Base-by-base conservation (phyloP, 2,888 invertebrate genomes). In the Polymixis flavicincta region DNA sequence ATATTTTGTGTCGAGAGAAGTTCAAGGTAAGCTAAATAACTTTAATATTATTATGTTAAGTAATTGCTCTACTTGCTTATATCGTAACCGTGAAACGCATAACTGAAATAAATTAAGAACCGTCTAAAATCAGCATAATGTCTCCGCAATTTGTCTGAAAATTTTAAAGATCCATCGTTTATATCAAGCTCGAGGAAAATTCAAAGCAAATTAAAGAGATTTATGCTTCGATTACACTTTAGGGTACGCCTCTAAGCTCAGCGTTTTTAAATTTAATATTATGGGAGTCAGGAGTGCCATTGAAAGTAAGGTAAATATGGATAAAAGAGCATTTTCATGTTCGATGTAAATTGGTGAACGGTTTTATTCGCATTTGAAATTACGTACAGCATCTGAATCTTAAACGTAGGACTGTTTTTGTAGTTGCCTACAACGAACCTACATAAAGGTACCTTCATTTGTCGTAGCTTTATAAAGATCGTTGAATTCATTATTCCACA, bases 211-310 rank as follows among this genome's bases (percentile, higher is more conserved):
- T 84, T 86, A 78, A 74, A 80, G 72, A 86, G 83, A 88, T 87
- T 88, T 86, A 88, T 88, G 85, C 74, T 78, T 76, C 83, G 85
- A 86, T 88, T 88, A 79, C 78, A 74, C 65, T 83, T 88, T 66
- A 66, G 76, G 76, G 71, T 48, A 77, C 83, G 82, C 80, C 87
- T 77, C 71, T 71, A 60, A 83, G 77, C 78, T 88, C 87, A 76
- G 74, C 71, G 71, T 83, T 81, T 83, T 87, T 83, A 82, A 87
- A 88, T 86, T 80, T 86, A 78, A 84, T 83, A 73, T 83, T 63
- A 83, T 81, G 77, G 76, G 78, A 83, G 78, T 77, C 81, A 69
- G 66, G 80, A 80, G 81, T 77, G 64, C 87, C 83, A 74, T 88
- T 80, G 67, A 71, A 74, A 76, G 70, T 71, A 71, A 75, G 42